Evolutionary conservation across 1,140 invertebrate species (phyloP).

Genomic region (Leptinotarsa undecemlineata): DNA sequence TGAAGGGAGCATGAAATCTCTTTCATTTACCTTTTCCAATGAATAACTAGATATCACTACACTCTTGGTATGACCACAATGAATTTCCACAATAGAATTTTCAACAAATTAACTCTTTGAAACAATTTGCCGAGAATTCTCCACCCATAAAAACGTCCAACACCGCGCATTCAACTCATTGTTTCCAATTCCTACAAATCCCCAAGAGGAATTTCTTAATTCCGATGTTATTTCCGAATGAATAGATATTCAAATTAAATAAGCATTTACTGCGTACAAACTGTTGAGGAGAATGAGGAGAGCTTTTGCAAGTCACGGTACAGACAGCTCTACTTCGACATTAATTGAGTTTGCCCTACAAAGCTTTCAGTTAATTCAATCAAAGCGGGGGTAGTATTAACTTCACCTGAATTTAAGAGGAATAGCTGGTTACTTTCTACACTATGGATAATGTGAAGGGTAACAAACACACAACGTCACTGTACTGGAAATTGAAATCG

Average conservation of each 20-base stretch:
- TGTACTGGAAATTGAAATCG: too few relatives aligned
- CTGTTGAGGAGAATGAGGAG: neutral
- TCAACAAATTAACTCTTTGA: neutral
- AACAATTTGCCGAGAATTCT: neutral
- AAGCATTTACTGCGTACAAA: neutral
- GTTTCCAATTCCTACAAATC: neutral
- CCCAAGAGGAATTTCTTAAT: slow-evolving; percentile 4
- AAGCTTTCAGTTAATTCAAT: neutral
- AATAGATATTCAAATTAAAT: slow-evolving; percentile 9
- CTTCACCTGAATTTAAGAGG: too few relatives aligned
- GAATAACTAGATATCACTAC: too few relatives aligned
- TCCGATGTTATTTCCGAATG: slow-evolving; percentile 5
- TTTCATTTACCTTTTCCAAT: too few relatives aligned
- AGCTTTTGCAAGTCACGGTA: neutral
- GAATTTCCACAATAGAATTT: neutral
- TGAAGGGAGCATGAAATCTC: too few relatives aligned
- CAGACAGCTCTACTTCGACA: neutral
- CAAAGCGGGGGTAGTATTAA: neutral
- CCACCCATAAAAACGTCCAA: neutral
- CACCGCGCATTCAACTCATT: slow-evolving; percentile 2
- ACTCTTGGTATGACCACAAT: neutral
- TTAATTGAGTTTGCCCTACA: slow-evolving; percentile 8
- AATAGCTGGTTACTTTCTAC: too few relatives aligned
- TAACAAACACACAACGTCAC: too few relatives aligned
- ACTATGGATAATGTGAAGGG: too few relatives aligned